Conservation (phyloP, 1,140 invertebrate genomes). For the Drosophila kurseongensis region DNA sequence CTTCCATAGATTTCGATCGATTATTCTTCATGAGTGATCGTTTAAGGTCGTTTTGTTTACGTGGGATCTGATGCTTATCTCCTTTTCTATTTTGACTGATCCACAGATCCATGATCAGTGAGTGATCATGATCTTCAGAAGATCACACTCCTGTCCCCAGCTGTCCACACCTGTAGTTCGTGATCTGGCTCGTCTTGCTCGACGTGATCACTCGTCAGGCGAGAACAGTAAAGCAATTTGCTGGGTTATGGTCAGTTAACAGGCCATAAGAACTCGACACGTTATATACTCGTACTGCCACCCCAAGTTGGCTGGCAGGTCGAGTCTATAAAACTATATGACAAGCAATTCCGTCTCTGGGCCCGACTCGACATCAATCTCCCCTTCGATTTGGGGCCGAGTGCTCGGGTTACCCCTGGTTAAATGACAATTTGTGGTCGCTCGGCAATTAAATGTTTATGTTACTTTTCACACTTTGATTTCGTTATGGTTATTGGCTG, state of each 20-base stretch:
- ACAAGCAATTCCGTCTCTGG: conserved; percentile 27
- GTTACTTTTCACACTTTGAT: conserved; percentile 66
- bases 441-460: conserved; percentile 72
- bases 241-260: conserved; percentile 45
- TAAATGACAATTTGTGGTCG: conserved; percentile 56
- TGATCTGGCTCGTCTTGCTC: neutral
- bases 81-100: conserved; percentile 3
- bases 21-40: conserved; percentile 40
- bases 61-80: neutral
- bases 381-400: conserved; percentile 31
- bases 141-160: conserved; percentile 7
- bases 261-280: conserved; percentile 38
- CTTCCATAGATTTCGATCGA: conserved; percentile 34
- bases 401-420: conserved; percentile 36
- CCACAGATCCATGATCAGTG: conserved; percentile 1
- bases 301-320: conserved; percentile 8
- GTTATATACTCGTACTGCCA: conserved; percentile 15
- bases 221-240: conserved; percentile 40
- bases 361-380: conserved; percentile 30
- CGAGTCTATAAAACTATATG: conserved; percentile 51
- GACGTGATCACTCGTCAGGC: conserved; percentile 8
- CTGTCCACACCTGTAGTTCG: conserved; percentile 10
- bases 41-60: neutral
- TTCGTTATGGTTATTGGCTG: conserved; percentile 52
- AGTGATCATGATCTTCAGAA: neutral